Evolutionary conservation across 1,140 invertebrate genomes (phyloP).

Genomic region (Branchinecta lindahli): DNA sequence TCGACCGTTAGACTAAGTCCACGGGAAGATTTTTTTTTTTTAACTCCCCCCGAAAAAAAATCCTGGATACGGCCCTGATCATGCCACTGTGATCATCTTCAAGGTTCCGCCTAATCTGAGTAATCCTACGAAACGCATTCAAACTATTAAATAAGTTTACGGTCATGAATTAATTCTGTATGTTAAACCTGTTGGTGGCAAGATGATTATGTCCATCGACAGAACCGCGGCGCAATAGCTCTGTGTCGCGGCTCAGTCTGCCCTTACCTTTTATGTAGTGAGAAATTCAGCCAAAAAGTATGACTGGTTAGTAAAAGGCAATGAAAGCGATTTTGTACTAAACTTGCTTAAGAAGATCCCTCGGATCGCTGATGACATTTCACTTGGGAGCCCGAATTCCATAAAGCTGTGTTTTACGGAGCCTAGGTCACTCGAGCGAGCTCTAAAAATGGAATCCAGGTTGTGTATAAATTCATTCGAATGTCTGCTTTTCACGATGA

Average conservation of each 20-base stretch:
- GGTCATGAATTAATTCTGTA: constrained; percentile 5
- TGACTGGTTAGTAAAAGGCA: not conserved
- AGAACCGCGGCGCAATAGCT: not conserved
- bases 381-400: not conserved
- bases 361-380: not conserved
- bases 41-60: not conserved
- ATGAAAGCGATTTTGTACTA: not conserved
- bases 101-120: constrained; percentile 8
- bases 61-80: no score
- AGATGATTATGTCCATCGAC: constrained; percentile 8
- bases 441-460: constrained; percentile 4
- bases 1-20: no score
- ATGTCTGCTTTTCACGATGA: constrained; percentile 1
- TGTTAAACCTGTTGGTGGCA: not conserved
- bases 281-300: not conserved
- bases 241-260: constrained; percentile 3
- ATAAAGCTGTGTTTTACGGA: constrained; percentile 2
- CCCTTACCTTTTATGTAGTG: not conserved
- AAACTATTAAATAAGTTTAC: constrained; percentile 1
- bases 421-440: not conserved
- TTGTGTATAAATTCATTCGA: not conserved
- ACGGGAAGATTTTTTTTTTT: no score
- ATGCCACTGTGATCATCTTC: constrained; percentile 8
- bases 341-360: not conserved
- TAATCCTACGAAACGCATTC: not conserved